Evolutionary conservation across 1,140 invertebrate genomes (phyloP), one percentile per base, ranked within the genome.

Genomic region (Drosophila yakuba): DNA sequence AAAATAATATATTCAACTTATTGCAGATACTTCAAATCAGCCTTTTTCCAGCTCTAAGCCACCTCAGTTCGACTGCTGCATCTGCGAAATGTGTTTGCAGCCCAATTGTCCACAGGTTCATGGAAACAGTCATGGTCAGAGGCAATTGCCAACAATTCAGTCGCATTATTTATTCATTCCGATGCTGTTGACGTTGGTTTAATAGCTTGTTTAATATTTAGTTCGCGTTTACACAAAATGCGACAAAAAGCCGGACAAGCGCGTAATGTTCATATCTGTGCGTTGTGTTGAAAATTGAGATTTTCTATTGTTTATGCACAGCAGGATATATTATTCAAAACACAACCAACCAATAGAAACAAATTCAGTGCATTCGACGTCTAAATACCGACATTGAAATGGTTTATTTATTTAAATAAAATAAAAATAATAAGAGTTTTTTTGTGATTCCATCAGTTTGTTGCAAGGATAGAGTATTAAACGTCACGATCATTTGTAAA

Each of bases 91-190:
- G 58, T 82, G 80, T 82, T 74, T 69, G 48, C 80, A 74, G 23
- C 61, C 54, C 64, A 60, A 60, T 69, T 66, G 58, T 64, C 56
- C 66, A 48, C 47, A 17, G 20, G 35, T 36, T 41, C 60, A 14
- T 28, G 32, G 8, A 8, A 32, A 10, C 60, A 71, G 39, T 48
- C 62, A 67, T 71, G 66, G 78, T 60, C 63, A 58, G 39, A 35
- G 73, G 10, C 62, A 48, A 75, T 67, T 75, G 69, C 51, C 66
- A 61, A 45, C 71, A 64, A 86, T 88, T 83, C 60, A 15, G 81
- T 66, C 32, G 68, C 68, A 80, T 88, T 71, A 89, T 89, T 88
- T 89, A 88, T 88, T 80, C 78, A 88, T 80, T 74, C 61, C 52
- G 61, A 55, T 83, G 84, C 67, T 71, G 72, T 89, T 78, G 74